Evolutionary conservation across 2,888 invertebrate genomes (phyloP).

Genomic region (Gerris lacustris): DNA sequence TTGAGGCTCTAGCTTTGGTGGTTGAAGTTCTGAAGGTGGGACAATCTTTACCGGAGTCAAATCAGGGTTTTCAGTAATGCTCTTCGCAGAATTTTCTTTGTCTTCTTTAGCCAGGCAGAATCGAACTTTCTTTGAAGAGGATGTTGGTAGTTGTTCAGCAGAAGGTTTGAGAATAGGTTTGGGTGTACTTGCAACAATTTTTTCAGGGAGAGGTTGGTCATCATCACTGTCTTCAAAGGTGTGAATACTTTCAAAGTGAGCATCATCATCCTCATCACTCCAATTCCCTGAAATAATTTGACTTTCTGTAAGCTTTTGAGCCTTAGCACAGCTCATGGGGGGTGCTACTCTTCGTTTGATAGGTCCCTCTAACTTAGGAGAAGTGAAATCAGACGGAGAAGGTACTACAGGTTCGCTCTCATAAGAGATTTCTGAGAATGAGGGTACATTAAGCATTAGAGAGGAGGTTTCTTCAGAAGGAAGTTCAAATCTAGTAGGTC

Average conservation of each 20-base stretch:
- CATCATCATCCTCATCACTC: constrained; percentile 36
- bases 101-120: constrained; percentile 48
- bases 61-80: constrained; percentile 28
- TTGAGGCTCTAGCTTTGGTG: neutral
- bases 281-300: constrained; percentile 23
- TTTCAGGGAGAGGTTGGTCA: constrained; percentile 24
- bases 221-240: constrained; percentile 37
- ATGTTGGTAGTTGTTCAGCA: constrained; percentile 26
- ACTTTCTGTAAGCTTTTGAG: neutral
- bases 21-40: neutral
- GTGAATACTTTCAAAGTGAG: constrained; percentile 34
- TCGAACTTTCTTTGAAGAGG: constrained; percentile 40
- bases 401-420: constrained; percentile 22
- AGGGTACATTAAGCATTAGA: constrained; percentile 33
- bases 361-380: neutral
- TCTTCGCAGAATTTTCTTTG: constrained; percentile 45
- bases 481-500: constrained; percentile 53
- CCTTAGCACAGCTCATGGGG: neutral
- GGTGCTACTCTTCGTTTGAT: constrained; percentile 7
- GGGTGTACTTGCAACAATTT: constrained; percentile 24
- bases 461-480: constrained; percentile 43
- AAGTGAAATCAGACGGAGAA: constrained; percentile 5
- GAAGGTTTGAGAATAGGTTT: constrained; percentile 36
- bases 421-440: constrained; percentile 23
- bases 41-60: neutral